A percentile compares a stretch with the other conserved stretches of the same genome.
These are phyloP conservation scores for Amiota minor DNA, from an alignment of 2,888 invertebrate species.

Conservation along the genomic window DNA sequence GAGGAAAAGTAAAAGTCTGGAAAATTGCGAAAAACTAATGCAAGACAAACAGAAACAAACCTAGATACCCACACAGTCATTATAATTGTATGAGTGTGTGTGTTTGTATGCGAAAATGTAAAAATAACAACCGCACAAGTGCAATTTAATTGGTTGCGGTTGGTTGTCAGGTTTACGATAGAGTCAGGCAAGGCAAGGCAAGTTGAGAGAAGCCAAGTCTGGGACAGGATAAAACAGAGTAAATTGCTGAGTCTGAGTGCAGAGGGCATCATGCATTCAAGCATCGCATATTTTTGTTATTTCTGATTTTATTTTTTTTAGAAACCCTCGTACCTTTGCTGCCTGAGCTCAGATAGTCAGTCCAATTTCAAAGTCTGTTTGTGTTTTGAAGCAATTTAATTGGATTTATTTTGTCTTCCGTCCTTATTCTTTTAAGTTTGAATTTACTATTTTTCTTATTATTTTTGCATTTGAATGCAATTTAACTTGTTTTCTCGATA, in stretches of 20 bases:
- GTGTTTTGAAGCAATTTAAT: conserved; percentile 7
- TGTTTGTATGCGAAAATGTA: conserved; percentile 18
- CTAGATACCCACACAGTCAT: no score
- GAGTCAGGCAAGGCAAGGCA: not conserved
- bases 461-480: not conserved
- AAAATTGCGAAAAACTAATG: conserved; percentile 16
- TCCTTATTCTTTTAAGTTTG: not conserved
- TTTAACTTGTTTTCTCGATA: no score
- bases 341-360: not conserved
- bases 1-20: not conserved
- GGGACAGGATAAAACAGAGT: not conserved
- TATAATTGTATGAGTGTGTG: not conserved
- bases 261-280: not conserved
- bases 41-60: not conserved
- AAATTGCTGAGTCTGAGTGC: not conserved
- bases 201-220: not conserved
- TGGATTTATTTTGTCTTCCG: not conserved
- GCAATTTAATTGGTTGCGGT: conserved; percentile 50
- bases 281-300: not conserved
- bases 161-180: conserved; percentile 10
- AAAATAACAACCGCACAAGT: conserved; percentile 41
- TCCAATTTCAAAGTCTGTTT: conserved; percentile 14
- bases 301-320: conserved; percentile 35
- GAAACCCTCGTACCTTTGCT: not conserved
- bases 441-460: not conserved